Evolutionary conservation across 92 coral and sea anemone genomes (phyloP).

Genomic region (Epizoanthus rinbou): DNA sequence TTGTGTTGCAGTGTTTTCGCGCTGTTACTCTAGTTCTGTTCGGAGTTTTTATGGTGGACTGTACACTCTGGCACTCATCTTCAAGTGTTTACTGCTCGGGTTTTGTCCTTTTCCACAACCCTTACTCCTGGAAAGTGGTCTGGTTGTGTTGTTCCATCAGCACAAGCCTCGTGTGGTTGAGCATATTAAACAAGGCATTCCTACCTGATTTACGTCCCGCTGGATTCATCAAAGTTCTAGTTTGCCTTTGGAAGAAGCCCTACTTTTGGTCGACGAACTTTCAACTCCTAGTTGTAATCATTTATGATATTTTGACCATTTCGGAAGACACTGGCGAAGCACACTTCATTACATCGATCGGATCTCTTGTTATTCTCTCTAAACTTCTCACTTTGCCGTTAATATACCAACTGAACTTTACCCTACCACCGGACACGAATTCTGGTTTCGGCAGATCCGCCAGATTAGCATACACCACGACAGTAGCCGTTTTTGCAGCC

Average conservation of each 20-base stretch:
- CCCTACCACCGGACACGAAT: slow-evolving; percentile 18
- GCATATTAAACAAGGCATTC: not conserved
- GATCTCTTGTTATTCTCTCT: not conserved
- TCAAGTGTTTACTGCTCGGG: slow-evolving; percentile 22
- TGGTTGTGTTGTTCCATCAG: slow-evolving; percentile 25
- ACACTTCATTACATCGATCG: not conserved
- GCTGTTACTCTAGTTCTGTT: slow-evolving; percentile 3
- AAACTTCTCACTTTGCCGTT: slow-evolving; percentile 16
- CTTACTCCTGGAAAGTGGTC: slow-evolving; percentile 16
- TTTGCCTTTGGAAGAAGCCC: slow-evolving; percentile 12
- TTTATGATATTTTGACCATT: slow-evolving; percentile 5
- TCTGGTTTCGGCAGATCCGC: not conserved
- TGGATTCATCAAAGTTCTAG: not conserved
- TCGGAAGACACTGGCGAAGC: not conserved
- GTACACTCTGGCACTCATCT: slow-evolving; percentile 20
- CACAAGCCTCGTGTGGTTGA: slow-evolving; percentile 1
- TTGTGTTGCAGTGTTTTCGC: slow-evolving; percentile 32
- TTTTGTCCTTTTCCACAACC: slow-evolving; percentile 14
- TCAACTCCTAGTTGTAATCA: slow-evolving; percentile 17
- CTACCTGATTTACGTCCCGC: slow-evolving; percentile 19
- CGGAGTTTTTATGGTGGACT: not conserved
- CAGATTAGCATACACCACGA: not conserved
- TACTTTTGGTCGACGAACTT: slow-evolving; percentile 29
- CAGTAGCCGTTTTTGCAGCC: slow-evolving; percentile 28
- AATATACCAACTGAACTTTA: slow-evolving; percentile 31